phyloP scores from a whole-genome alignment of 2,113 vertebrate species.

The Mola mola region DNA sequence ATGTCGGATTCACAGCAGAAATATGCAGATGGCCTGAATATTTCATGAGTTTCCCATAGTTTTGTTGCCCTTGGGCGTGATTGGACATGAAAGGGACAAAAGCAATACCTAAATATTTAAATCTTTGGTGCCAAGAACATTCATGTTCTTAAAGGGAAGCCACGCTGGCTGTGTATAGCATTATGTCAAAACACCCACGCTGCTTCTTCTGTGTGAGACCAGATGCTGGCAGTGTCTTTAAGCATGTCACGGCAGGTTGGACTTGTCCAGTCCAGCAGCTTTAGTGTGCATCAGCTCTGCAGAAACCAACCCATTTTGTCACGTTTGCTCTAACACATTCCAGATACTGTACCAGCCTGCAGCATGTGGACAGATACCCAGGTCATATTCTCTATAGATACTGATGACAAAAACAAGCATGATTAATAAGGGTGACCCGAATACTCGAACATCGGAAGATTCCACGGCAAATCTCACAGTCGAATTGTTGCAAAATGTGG shows the following conservation, averaged over 20 bases:
- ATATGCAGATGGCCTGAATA: constrained; percentile 24
- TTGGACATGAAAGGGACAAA: neutral
- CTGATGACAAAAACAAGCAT: too few species aligned
- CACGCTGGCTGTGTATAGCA: neutral
- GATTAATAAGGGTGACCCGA: too few species aligned
- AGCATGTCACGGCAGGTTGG: neutral
- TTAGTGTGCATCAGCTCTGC: too few species aligned
- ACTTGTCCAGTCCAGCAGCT: too few species aligned
- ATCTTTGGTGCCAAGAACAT: neutral
- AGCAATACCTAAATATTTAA: constrained; percentile 1
- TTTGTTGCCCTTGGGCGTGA: neutral
- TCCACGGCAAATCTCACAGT: too few species aligned
- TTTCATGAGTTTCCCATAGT: constrained; percentile 22
- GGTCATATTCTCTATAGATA: too few species aligned
- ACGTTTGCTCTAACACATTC: too few species aligned
- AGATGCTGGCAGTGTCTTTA: neutral
- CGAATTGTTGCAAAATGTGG: too few species aligned
- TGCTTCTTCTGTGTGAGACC: neutral
- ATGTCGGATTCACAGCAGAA: constrained; percentile 34
- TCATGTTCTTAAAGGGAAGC: neutral
- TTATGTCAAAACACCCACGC: neutral
- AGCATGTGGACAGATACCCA: too few species aligned
- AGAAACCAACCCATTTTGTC: too few species aligned
- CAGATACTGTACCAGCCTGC: too few species aligned
- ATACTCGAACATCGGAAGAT: too few species aligned